These are phyloP conservation scores for Eulemur mongoz DNA, from an alignment of 2,797 vertebrate species.

Conservation along the genomic window DNA sequence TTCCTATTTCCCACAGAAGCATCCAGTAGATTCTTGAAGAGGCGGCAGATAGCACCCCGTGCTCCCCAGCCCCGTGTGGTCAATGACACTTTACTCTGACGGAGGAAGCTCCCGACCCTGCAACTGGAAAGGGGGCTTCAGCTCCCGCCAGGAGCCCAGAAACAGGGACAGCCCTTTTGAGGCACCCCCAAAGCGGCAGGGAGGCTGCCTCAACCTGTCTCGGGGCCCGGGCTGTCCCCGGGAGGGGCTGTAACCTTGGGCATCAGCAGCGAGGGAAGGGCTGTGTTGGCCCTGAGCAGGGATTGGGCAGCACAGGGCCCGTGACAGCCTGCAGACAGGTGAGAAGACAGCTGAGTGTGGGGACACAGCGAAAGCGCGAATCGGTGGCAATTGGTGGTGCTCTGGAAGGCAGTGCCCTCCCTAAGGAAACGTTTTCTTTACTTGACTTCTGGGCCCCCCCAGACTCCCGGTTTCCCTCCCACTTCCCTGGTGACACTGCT, in stretches of 20 bases:
- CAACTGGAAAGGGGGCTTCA: too few relatives aligned
- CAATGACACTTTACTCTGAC: background rate
- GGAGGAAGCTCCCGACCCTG: background rate
- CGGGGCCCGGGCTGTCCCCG: background rate
- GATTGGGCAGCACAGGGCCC: accelerated
- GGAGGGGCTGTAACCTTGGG: background rate
- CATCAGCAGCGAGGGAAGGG: background rate
- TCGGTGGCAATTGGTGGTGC: accelerated
- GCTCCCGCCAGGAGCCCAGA: background rate
- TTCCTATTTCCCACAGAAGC: background rate
- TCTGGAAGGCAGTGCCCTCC: background rate
- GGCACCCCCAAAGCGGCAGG: background rate
- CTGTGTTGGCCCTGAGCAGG: background rate
- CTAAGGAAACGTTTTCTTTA: background rate
- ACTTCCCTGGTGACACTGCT: too few relatives aligned
- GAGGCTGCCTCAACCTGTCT: too few relatives aligned
- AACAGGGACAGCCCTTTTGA: background rate
- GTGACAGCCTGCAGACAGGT: accelerated
- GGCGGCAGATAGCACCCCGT: too few relatives aligned
- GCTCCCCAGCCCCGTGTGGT: accelerated
- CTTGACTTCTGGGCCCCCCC: background rate
- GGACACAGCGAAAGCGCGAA: accelerated
- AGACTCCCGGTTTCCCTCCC: background rate
- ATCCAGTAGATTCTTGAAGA: background rate
- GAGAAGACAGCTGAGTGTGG: too few relatives aligned